Conservation (phyloP, 2,888 invertebrate genomes). For the Troides aeacus region DNA sequence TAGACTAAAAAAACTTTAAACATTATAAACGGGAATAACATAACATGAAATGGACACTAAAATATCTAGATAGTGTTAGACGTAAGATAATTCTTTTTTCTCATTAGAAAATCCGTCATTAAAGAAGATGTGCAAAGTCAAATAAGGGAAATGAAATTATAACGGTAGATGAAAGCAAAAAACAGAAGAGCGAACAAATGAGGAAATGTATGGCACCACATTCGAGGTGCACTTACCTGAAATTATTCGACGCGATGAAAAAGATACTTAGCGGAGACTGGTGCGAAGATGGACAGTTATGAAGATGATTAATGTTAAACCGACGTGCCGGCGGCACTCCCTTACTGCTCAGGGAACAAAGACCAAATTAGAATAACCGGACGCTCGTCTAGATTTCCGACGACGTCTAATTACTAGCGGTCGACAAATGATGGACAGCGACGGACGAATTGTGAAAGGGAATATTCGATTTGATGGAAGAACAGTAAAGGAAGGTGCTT, state of each 20-base stretch:
- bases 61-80: no score
- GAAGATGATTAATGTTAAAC: slow-evolving; percentile 40
- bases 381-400: slow-evolving; percentile 18
- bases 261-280: slow-evolving; percentile 40
- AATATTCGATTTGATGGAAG: slow-evolving; percentile 31
- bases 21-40: no score
- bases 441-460: slow-evolving; percentile 39
- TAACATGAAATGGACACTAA: no score
- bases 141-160: slow-evolving; percentile 9
- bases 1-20: no score
- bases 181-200: slow-evolving; percentile 29
- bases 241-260: slow-evolving; percentile 37
- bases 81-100: no score
- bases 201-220: slow-evolving; percentile 32
- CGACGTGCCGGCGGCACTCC: slow-evolving; percentile 31
- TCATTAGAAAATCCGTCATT: no score
- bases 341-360: slow-evolving; percentile 38
- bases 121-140: no score
- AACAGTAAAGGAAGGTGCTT: no score
- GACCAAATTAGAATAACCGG: slow-evolving; percentile 33
- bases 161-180: slow-evolving; percentile 17
- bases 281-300: slow-evolving; percentile 37
- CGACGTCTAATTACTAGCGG: slow-evolving; percentile 40
- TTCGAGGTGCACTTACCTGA: slow-evolving; percentile 37
- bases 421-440: slow-evolving; percentile 38